Evolutionary conservation across 1,140 invertebrate species (phyloP).

Genomic region (Drosophila nigromelanica): DNA sequence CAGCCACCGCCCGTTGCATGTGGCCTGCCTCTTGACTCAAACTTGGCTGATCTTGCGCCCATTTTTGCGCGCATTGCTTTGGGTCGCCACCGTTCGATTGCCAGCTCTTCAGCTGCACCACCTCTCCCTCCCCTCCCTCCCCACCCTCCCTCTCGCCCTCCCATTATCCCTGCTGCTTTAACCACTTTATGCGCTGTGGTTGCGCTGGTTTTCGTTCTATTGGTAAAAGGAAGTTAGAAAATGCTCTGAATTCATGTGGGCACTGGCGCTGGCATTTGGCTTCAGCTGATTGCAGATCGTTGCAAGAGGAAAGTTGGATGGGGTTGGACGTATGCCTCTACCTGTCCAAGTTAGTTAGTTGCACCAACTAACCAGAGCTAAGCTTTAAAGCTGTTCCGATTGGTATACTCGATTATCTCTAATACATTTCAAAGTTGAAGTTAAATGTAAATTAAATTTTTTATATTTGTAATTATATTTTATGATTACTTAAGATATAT

Average conservation of each 20-base stretch:
- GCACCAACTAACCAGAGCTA: background rate
- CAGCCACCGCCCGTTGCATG: conserved; percentile 40
- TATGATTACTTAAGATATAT: too few species aligned
- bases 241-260: conserved; percentile 71
- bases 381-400: too few species aligned
- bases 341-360: conserved; percentile 9
- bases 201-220: conserved; percentile 65
- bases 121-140: background rate
- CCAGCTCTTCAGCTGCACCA: background rate
- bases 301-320: background rate
- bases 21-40: conserved; percentile 18
- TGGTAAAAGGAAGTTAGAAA: conserved; percentile 79
- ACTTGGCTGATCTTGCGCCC: conserved; percentile 71
- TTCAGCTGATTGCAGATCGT: conserved; percentile 3
- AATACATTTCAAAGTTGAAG: too few species aligned
- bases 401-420: too few species aligned
- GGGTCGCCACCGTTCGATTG: conserved; percentile 61
- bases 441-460: too few species aligned
- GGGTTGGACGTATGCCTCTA: background rate
- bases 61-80: conserved; percentile 66
- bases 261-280: conserved; percentile 39
- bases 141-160: background rate
- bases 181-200: conserved; percentile 36
- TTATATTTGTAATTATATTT: too few species aligned
- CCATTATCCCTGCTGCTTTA: background rate